Evolutionary conservation across 2,113 vertebrate species (phyloP).

Genomic region (Hassar affinis): DNA sequence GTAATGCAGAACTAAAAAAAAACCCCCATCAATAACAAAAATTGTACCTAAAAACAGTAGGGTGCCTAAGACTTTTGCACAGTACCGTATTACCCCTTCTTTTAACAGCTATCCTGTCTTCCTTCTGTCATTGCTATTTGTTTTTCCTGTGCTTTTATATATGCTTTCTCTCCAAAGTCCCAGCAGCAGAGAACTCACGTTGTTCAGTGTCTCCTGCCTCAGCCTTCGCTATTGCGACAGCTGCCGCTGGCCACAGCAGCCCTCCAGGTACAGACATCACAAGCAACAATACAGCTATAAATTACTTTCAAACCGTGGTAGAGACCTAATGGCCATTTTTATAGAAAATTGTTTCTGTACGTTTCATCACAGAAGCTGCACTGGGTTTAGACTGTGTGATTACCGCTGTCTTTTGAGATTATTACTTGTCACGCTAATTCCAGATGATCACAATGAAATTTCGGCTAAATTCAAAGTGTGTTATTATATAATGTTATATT

Average conservation of each 20-base stretch:
- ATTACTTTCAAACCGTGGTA: neutral
- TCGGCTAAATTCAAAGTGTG: neutral
- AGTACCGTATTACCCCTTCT: neutral
- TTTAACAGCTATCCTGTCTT: neutral
- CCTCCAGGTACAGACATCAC: constrained; percentile 80
- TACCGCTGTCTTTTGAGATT: neutral
- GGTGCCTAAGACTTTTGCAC: too few species aligned
- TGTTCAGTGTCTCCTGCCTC: constrained; percentile 93
- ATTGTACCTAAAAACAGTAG: too few species aligned
- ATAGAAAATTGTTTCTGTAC: neutral
- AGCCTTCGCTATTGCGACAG: constrained; percentile 96
- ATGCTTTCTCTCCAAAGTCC: constrained; percentile 71
- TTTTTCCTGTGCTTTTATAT: neutral
- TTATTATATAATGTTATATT: neutral
- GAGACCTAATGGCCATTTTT: neutral
- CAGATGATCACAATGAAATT: neutral
- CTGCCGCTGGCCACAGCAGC: constrained; percentile 90
- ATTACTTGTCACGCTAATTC: too few species aligned
- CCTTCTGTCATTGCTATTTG: neutral
- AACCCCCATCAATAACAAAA: too few species aligned
- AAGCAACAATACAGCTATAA: neutral
- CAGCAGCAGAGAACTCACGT: constrained; percentile 84
- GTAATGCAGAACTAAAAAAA: too few species aligned
- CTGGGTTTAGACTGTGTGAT: neutral
- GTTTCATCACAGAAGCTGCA: constrained; percentile 1